Percentiles rank a stretch among this genome's conserved stretches.
Evolutionary conservation across 2,113 vertebrate genomes (phyloP).

Genomic region (Zosterops japonicus): DNA sequence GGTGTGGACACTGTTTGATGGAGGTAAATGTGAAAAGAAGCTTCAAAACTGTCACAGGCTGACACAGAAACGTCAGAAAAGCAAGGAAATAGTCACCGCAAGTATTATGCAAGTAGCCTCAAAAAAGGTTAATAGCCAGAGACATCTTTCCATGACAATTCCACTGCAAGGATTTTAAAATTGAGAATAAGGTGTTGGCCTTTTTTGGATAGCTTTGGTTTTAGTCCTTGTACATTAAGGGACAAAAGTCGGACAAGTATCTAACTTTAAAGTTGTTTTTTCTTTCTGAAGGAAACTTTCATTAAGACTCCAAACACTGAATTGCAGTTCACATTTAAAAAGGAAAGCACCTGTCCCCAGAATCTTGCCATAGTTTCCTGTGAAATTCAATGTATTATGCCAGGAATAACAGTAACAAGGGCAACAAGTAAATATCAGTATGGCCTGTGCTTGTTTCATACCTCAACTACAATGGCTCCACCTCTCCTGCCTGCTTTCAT

Average conservation of each 20-base stretch:
- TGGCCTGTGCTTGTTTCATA: not conserved
- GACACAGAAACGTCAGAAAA: not conserved
- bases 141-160: not conserved
- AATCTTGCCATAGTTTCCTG: not conserved
- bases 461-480: fast-evolving
- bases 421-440: not conserved
- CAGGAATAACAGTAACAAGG: not conserved
- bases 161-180: not conserved
- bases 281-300: not conserved
- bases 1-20: not conserved
- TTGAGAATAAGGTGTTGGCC: not conserved
- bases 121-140: not conserved
- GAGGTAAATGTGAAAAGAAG: not conserved
- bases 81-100: not conserved
- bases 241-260: not conserved
- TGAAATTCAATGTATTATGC: not conserved
- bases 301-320: not conserved
- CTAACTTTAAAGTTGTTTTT: not conserved
- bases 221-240: not conserved
- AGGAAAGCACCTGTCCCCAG: not conserved
- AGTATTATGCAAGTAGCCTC: not conserved
- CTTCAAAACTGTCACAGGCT: not conserved
- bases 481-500: not conserved
- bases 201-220: not conserved
- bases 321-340: not conserved